Conservation (phyloP, 2,888 invertebrate genomes). For the Biston betularia region DNA sequence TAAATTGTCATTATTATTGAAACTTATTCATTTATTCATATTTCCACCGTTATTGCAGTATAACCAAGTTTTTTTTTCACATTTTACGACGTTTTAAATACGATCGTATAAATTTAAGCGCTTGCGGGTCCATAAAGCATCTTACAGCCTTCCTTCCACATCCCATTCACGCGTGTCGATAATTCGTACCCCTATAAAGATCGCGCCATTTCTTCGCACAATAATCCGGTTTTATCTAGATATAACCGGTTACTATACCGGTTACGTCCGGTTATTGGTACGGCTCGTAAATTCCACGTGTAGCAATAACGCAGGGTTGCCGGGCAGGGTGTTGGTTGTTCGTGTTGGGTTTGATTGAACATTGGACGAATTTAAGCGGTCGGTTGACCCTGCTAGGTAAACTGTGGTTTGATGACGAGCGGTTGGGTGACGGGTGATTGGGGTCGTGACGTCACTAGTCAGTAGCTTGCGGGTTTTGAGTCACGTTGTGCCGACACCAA, state of each 20-base stretch:
- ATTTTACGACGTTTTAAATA: conserved; percentile 33
- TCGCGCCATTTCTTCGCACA: conserved; percentile 37
- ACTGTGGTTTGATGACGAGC: conserved; percentile 29
- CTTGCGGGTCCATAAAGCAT: conserved; percentile 33
- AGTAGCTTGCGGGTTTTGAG: background rate
- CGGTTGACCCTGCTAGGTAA: conserved; percentile 6
- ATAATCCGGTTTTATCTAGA: conserved; percentile 68
- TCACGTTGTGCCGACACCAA: conserved; percentile 1
- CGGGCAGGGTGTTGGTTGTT: conserved; percentile 56
- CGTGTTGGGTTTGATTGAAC: conserved; percentile 73
- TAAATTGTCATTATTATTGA: background rate
- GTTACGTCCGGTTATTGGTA: conserved; percentile 53
- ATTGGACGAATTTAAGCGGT: conserved; percentile 41
- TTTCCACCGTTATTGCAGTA: background rate
- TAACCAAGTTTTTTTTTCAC: conserved; percentile 18
- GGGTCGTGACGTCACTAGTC: conserved; percentile 15
- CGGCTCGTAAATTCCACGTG: conserved; percentile 71
- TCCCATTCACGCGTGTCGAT: conserved; percentile 34
- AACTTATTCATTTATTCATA: conserved; percentile 14
- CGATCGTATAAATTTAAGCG: conserved; percentile 31
- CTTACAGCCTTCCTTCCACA: conserved; percentile 25
- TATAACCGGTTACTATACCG: conserved; percentile 64
- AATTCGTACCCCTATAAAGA: conserved; percentile 37
- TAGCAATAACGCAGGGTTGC: conserved; percentile 66
- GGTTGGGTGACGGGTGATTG: conserved; percentile 13